A percentile compares a stretch with the other conserved stretches of the same genome.
Conservation (phyloP, 2,113 vertebrate species). For the Gobiocypris rarus region DNA sequence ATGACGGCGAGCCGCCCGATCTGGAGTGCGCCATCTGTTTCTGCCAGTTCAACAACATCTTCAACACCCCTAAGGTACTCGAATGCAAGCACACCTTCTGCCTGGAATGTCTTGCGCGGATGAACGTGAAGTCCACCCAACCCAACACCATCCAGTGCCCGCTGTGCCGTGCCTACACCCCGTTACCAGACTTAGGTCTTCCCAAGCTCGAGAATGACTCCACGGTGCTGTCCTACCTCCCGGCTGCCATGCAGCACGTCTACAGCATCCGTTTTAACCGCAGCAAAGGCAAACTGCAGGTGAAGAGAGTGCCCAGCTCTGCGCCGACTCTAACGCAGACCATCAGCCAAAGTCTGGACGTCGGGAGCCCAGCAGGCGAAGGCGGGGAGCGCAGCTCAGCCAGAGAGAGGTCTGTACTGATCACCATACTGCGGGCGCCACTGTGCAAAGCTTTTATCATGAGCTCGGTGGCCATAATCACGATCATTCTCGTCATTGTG, state of each 20-base stretch:
- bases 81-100: slow-evolving; percentile 82
- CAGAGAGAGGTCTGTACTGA: slow-evolving; percentile 11
- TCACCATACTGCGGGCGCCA: slow-evolving; percentile 56
- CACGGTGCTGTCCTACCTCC: slow-evolving; percentile 73
- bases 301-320: slow-evolving; percentile 67
- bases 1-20: slow-evolving; percentile 56
- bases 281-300: slow-evolving; percentile 74
- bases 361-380: slow-evolving; percentile 63
- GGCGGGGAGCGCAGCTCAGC: accelerated
- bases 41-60: slow-evolving; percentile 81
- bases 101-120: slow-evolving; percentile 81
- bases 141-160: slow-evolving; percentile 78
- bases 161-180: slow-evolving; percentile 73
- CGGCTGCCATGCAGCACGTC: slow-evolving; percentile 77
- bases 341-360: slow-evolving; percentile 65
- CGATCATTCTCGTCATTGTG: slow-evolving; percentile 62
- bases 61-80: slow-evolving; percentile 81
- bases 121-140: slow-evolving; percentile 76
- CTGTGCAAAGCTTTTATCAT: slow-evolving; percentile 55
- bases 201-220: slow-evolving; percentile 74
- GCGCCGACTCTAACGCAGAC: slow-evolving; percentile 21
- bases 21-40: slow-evolving; percentile 83
- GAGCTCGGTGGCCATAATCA: slow-evolving; percentile 53
- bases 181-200: slow-evolving; percentile 74
- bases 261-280: slow-evolving; percentile 79